Conservation (phyloP, 2,113 vertebrate species). For the Eleginops maclovinus region DNA sequence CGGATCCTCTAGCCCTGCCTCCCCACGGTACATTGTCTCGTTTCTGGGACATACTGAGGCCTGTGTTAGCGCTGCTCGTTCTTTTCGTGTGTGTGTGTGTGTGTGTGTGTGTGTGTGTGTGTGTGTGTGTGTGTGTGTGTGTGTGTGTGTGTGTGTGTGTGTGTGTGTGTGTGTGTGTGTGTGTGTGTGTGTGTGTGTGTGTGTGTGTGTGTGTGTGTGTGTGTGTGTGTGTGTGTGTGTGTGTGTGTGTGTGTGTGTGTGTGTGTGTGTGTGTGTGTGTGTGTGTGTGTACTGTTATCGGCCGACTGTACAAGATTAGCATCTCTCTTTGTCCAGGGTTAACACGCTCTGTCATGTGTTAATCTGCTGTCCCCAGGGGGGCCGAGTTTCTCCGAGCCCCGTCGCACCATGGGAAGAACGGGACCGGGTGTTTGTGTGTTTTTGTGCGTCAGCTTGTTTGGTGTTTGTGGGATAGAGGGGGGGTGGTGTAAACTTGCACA, state of each 20-base stretch:
- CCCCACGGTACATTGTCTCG: constrained; percentile 54
- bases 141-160: too few relatives aligned
- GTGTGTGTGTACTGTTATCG: constrained; percentile 39
- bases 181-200: too few relatives aligned
- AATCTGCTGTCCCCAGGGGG: constrained; percentile 75
- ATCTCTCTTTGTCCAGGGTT: constrained; percentile 84
- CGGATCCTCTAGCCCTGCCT: constrained; percentile 36
- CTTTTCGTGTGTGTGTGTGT: too few relatives aligned
- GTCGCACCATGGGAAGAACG: constrained; percentile 41
- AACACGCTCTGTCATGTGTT: constrained; percentile 83
- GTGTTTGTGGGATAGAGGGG: constrained; percentile 1
- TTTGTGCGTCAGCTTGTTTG: constrained; percentile 21
- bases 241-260: too few relatives aligned
- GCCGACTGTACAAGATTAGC: constrained; percentile 79
- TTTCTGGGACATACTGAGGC: constrained; percentile 72
- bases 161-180: too few relatives aligned
- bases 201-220: too few relatives aligned
- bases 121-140: too few relatives aligned
- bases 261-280: too few relatives aligned
- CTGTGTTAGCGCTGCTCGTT: constrained; percentile 40
- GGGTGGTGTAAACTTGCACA: constrained; percentile 2
- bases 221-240: too few relatives aligned
- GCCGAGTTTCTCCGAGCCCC: constrained; percentile 40
- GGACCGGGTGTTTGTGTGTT: constrained; percentile 27
- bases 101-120: too few relatives aligned